Percentiles rank a stretch among this genome's conserved stretches.
Conservation (phyloP, 2,888 invertebrate species). For the Matsumyia berberina region DNA sequence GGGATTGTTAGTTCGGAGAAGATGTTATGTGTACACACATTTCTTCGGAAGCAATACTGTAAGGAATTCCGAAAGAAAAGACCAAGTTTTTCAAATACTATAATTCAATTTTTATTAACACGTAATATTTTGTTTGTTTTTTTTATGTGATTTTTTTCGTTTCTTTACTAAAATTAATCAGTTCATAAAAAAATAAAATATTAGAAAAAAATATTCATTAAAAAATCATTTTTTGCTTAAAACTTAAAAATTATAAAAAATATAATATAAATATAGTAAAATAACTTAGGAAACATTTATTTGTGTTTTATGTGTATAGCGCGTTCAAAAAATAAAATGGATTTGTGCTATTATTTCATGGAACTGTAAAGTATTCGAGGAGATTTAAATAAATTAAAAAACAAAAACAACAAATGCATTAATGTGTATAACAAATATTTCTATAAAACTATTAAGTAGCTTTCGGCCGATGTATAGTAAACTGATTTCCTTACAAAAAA, state of each 20-base stretch:
- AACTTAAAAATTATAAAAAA: slow-evolving; percentile 50
- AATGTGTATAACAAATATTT: slow-evolving; percentile 44
- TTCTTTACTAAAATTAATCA: slow-evolving; percentile 67
- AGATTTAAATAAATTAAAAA: slow-evolving; percentile 57
- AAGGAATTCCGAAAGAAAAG: neutral
- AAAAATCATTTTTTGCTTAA: slow-evolving; percentile 12
- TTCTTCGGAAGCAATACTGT: too few species aligned
- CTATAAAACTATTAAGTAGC: slow-evolving; percentile 69
- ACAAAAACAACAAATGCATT: slow-evolving; percentile 62
- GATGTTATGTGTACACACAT: too few species aligned
- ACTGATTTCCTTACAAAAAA: slow-evolving; percentile 39
- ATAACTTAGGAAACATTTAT: slow-evolving; percentile 73
- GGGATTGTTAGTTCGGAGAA: too few species aligned
- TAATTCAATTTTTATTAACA: slow-evolving; percentile 75
- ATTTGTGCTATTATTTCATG: slow-evolving; percentile 68
- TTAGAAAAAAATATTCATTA: slow-evolving; percentile 17
- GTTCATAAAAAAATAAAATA: slow-evolving; percentile 69
- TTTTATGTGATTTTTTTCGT: slow-evolving; percentile 33
- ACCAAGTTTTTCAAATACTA: slow-evolving; percentile 50
- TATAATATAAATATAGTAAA: too few species aligned
- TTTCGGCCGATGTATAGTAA: slow-evolving; percentile 60
- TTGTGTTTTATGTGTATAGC: slow-evolving; percentile 52
- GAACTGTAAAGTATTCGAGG: slow-evolving; percentile 65
- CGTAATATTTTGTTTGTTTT: slow-evolving; percentile 50
- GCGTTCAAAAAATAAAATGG: slow-evolving; percentile 34